Percentiles rank a stretch among this genome's conserved stretches.
Conservation (phyloP, 2,797 vertebrate species). For the Neosilurus mollespiculum region DNA sequence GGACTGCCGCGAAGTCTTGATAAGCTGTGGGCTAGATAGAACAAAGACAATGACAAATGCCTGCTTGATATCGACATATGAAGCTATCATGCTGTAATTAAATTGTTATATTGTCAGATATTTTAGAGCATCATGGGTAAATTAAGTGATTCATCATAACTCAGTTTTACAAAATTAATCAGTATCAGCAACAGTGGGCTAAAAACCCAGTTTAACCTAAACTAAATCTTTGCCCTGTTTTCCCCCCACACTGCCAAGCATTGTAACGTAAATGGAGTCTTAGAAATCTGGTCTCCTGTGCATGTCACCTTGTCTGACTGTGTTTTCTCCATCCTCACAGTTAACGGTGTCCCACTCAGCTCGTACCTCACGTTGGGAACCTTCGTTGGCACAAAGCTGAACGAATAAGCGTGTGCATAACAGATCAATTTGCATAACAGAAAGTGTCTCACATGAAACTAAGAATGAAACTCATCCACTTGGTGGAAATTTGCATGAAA, state of each 20-base stretch:
- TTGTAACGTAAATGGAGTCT: not conserved
- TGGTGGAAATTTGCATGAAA: not conserved
- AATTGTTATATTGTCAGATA: not conserved
- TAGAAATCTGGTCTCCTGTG: not conserved
- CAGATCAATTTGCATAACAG: constrained; percentile 46
- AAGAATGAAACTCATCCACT: constrained; percentile 20
- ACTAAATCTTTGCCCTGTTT: not conserved
- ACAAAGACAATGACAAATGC: not conserved
- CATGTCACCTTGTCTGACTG: constrained; percentile 51
- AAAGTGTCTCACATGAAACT: constrained; percentile 33
- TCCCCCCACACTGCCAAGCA: not conserved
- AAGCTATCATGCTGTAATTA: not conserved
- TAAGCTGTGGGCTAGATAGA: constrained; percentile 58
- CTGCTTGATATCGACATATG: not conserved
- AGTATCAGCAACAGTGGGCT: no score
- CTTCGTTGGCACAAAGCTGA: constrained; percentile 75
- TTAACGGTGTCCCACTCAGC: constrained; percentile 60
- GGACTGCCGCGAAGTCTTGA: constrained; percentile 66
- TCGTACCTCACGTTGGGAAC: constrained; percentile 75
- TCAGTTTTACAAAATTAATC: not conserved
- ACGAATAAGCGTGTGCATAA: constrained; percentile 37
- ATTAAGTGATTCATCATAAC: constrained; percentile 11
- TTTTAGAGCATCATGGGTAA: not conserved
- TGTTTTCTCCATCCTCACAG: constrained; percentile 37
- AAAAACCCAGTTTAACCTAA: no score